phyloP scores from a whole-genome alignment of 2,888 invertebrate species.

The Poecilobothrus nobilitatus region DNA sequence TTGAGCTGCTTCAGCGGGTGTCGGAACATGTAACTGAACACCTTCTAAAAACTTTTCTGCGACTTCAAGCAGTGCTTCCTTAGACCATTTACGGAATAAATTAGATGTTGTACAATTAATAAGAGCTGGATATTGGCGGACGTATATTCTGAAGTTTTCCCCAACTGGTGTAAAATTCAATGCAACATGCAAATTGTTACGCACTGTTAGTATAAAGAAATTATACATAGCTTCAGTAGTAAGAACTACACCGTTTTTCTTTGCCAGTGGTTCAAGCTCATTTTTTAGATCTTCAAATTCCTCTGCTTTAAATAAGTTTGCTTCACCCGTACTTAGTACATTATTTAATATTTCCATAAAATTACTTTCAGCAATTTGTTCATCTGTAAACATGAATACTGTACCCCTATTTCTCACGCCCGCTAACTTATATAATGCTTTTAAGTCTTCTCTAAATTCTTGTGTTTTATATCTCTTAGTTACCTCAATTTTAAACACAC shows the following conservation, averaged over 20 bases:
- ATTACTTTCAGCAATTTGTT: slow-evolving; percentile 72
- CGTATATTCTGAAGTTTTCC: slow-evolving; percentile 66
- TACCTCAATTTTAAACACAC: slow-evolving; percentile 69
- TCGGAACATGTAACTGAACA: slow-evolving; percentile 61
- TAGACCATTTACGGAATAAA: slow-evolving; percentile 86
- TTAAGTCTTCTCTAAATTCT: slow-evolving; percentile 78
- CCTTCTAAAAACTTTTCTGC: slow-evolving; percentile 71
- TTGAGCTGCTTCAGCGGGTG: slow-evolving; percentile 31
- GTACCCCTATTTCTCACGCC: slow-evolving; percentile 69
- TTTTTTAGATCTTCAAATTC: slow-evolving; percentile 67
- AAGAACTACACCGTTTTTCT: slow-evolving; percentile 44
- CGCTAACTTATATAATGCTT: slow-evolving; percentile 59
- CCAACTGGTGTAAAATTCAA: slow-evolving; percentile 86
- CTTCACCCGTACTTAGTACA: slow-evolving; percentile 78
- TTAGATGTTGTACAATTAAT: slow-evolving; percentile 83
- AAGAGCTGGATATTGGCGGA: slow-evolving; percentile 80
- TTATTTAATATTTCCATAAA: slow-evolving; percentile 86
- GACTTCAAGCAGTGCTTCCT: slow-evolving; percentile 80
- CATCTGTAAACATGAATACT: slow-evolving; percentile 78
- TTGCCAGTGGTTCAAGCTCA: slow-evolving; percentile 34
- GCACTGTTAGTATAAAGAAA: slow-evolving; percentile 68
- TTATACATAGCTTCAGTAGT: slow-evolving; percentile 63
- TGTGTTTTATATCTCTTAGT: slow-evolving; percentile 65
- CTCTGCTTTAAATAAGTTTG: slow-evolving; percentile 78
- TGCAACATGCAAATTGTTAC: slow-evolving; percentile 68